Percentiles rank a stretch among this genome's conserved stretches.
These are phyloP conservation scores for Coptotermes formosanus DNA, from an alignment of 1,140 invertebrate species.

Conservation along the genomic window DNA sequence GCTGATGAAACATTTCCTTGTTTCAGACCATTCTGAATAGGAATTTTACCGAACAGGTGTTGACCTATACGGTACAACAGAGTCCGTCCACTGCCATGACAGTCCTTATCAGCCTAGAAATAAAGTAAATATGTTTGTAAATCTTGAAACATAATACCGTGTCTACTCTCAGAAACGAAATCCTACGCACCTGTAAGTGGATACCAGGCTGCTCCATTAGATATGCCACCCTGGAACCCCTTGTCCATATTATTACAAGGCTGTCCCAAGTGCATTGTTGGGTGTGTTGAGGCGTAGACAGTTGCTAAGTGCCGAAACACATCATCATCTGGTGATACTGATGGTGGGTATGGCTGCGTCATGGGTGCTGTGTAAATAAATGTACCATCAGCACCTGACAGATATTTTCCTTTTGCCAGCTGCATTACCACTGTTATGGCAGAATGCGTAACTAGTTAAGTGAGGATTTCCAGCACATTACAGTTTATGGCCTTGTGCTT, in stretches of 20 bases:
- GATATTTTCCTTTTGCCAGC: not conserved
- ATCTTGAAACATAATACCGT: too few relatives aligned
- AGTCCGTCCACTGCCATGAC: too few relatives aligned
- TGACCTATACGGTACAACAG: too few relatives aligned
- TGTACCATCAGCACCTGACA: not conserved
- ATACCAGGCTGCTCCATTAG: constrained; percentile 93
- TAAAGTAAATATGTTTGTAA: too few relatives aligned
- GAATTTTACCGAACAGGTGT: too few relatives aligned
- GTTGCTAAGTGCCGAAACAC: constrained; percentile 63
- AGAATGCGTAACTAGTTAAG: not conserved
- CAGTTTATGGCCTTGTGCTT: too few relatives aligned
- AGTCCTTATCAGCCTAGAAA: too few relatives aligned
- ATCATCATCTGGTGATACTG: constrained; percentile 64
- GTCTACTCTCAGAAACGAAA: too few relatives aligned
- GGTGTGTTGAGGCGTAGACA: constrained; percentile 59
- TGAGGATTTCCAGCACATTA: not conserved
- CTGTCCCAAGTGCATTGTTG: constrained; percentile 51
- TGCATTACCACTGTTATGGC: not conserved
- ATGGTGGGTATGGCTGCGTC: constrained; percentile 36
- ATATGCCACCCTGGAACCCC: constrained; percentile 77
- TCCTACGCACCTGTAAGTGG: constrained; percentile 50
- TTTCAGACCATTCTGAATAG: too few relatives aligned
- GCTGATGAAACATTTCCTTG: too few relatives aligned
- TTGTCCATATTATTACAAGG: constrained; percentile 45
- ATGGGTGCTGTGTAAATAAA: not conserved